Conservation (phyloP, 2,113 vertebrate species). For the Craseonycteris thonglongyai region DNA sequence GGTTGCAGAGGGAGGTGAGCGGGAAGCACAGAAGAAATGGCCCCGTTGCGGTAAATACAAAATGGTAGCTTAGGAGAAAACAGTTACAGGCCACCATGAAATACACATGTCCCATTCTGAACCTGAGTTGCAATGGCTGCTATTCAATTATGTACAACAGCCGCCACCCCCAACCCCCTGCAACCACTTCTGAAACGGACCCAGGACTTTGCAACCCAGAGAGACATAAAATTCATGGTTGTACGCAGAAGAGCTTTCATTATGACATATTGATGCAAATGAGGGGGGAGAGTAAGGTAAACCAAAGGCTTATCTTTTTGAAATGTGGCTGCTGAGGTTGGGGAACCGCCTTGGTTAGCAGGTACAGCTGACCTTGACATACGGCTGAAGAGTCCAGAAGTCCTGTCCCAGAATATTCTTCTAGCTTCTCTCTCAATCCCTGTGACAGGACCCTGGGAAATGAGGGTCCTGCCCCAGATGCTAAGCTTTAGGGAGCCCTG, state of each 20-base stretch:
- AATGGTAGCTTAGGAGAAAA: background rate
- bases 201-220: background rate
- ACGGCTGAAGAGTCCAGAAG: background rate
- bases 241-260: background rate
- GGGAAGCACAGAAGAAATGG: background rate
- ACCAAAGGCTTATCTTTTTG: background rate
- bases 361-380: background rate
- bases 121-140: fast-evolving
- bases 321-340: background rate
- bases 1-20: background rate
- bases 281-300: background rate
- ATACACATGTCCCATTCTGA: background rate
- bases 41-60: background rate
- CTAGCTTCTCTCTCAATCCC: background rate
- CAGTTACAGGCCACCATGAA: background rate
- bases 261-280: background rate
- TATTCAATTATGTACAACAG: fast-evolving
- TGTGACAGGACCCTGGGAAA: background rate
- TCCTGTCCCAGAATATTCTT: background rate
- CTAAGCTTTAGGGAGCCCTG: background rate
- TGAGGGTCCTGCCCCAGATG: background rate
- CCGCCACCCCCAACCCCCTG: too few relatives aligned
- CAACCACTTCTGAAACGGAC: background rate
- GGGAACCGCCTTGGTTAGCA: background rate
- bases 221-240: background rate